Evolutionary conservation across 2,888 invertebrate species (phyloP), one percentile per base, ranked within the genome.

Genomic region (Diarsia rubi): DNA sequence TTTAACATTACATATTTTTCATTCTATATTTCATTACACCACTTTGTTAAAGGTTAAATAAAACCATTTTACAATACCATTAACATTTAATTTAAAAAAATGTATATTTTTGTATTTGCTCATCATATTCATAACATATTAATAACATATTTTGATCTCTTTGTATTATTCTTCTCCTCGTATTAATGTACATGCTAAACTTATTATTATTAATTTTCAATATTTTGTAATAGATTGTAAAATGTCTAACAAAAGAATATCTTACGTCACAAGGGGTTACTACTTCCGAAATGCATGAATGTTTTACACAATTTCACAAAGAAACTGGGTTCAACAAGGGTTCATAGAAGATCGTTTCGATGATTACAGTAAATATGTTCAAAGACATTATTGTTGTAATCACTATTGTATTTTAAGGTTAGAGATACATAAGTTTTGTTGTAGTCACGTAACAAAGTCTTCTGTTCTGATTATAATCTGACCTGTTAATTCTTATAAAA

Each of bases 351-450:
- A 78, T 69, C n/a, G 47, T 49, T 44, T 44, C 57, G 47, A 31
- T 14, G 31, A 70, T 49, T 49, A 16, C 45, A 27, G 44, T 47
- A 11, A 14, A 19, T 16, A 69, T 4, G 45, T 44, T 31, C 31
- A 59, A 70, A 31, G 24, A 70, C 2, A 16, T 24, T 27, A 54
- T 70, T 78, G 27, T 78, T 27, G 49, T 37, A 21, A 37, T 31
- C 42, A 69, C 78, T 31, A 31, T 78, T 75, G 57, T 75, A 24
- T 21, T 14, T 1, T n/a, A 19, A 49, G 6, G 16, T 44, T 44
- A 6, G 9, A 44, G 42, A 16, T 49, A 16, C 16, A 31, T 31
- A 54, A n/a, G 19, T 37, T 47, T 24, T 31, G 5, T 31, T 21
- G 24, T 31, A 21, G 27, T 12, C n/a, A n/a, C 31, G 8, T 42